Evolutionary conservation across 2,113 vertebrate genomes (phyloP).

Genomic region (Sorex fumeus): DNA sequence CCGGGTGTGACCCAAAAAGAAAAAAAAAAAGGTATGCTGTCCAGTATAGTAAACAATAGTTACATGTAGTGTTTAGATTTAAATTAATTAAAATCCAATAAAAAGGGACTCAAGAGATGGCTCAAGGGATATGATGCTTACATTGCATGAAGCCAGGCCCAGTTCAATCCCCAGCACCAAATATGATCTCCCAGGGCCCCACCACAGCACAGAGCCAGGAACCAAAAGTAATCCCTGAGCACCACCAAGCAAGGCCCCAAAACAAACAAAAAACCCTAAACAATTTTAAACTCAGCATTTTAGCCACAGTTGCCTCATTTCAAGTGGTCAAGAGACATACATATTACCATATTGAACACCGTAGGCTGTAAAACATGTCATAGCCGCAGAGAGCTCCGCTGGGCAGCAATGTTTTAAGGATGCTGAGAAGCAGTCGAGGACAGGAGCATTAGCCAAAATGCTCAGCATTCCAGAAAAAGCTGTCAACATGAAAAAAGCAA

Average conservation of each 20-base stretch:
- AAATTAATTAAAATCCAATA: constrained; percentile 39
- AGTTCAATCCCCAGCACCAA: background rate
- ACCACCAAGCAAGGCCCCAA: too few relatives aligned
- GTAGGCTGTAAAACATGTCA: constrained; percentile 3
- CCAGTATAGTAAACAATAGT: background rate
- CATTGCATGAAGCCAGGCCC: background rate
- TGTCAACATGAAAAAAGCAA: constrained; percentile 31
- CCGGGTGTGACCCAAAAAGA: too few relatives aligned
- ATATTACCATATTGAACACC: background rate
- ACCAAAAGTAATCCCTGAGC: too few relatives aligned
- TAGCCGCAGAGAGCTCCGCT: background rate
- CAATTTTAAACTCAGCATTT: background rate
- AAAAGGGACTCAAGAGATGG: background rate
- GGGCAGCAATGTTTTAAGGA: background rate
- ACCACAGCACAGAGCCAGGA: too few relatives aligned
- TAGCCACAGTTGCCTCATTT: constrained; percentile 19
- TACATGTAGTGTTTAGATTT: constrained; percentile 23
- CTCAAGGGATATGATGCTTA: background rate
- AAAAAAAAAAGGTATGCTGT: too few relatives aligned
- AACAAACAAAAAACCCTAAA: too few relatives aligned
- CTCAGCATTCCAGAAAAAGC: constrained; percentile 25
- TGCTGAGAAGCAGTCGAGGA: background rate
- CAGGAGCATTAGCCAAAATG: constrained; percentile 4
- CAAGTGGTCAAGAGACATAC: constrained; percentile 23
- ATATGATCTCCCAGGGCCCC: too few relatives aligned